Base-by-base conservation (phyloP, 2,797 vertebrate species). In the Sphenopsis melanotis region DNA sequence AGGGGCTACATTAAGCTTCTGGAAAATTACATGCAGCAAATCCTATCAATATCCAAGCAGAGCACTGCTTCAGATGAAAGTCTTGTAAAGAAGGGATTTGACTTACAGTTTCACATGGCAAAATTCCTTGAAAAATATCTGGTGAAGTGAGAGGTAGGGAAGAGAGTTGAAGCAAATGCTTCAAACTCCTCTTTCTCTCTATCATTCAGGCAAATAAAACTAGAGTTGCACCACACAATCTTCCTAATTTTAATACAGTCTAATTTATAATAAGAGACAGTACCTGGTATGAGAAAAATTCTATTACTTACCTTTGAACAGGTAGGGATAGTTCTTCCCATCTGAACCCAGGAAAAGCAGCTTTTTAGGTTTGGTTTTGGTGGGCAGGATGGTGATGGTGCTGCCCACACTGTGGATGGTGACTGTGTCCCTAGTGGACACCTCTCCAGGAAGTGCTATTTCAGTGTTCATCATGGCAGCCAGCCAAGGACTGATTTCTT, bases 291-390 rank as follows among this genome's bases (percentile, higher is more conserved):
- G 4, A 85, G 18, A 76, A 82, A 75, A 71, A 19, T 15, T 69
- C n/a, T 24, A n/a, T 55, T 41, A 37, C 91, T 74, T 96, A 99
- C 99, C 99, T 99, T 99, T 99, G 86, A 99, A 99, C 12, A 99
- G 98, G 68, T 99, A 99, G 1, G 99, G 99, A 94, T 99, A 99
- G 96, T 98, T 99, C 95, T 98, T 99, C 34, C 99, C 99, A 92
- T 99, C 99, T 12, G 99, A 99, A 61, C 99, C 99, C 72, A 99
- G 95, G 96, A 99, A 99, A 91, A 99, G 98, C 15, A 99, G 98
- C 86, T 99, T 99, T 97, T 99, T 99, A 26, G 99, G 99, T 85
- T 99, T 99, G 70, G 99, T 99, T 98, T 99, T 99, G 70, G 99
- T 99, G 1, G 99, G 99, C 78, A 99, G 98, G 94, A 99, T 99